These are phyloP conservation scores for Cardinalis cardinalis DNA, from an alignment of 2,113 vertebrate genomes.

Conservation along the genomic window DNA sequence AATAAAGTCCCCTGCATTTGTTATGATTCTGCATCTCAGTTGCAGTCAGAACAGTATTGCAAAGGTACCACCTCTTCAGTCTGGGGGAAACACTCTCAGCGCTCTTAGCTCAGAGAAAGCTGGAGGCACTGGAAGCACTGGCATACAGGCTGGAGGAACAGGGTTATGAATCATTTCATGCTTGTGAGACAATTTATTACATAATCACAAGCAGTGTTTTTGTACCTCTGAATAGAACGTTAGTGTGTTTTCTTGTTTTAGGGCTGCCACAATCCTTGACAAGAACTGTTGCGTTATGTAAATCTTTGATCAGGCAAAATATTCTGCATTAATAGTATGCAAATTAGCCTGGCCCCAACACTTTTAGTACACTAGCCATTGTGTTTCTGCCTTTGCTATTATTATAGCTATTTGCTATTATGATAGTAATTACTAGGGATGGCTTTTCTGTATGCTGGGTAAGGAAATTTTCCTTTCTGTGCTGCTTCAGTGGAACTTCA, in stretches of 20 bases:
- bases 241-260: not conserved
- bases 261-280: not conserved
- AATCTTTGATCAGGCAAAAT: not conserved
- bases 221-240: not conserved
- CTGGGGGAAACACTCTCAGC: not conserved
- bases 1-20: not conserved
- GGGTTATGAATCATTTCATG: not conserved
- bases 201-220: not conserved
- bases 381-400: not conserved
- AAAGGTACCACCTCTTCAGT: not conserved
- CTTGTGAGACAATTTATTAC: not conserved
- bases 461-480: not conserved
- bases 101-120: not conserved
- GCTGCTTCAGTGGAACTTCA: not conserved
- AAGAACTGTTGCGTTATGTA: not conserved
- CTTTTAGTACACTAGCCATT: not conserved
- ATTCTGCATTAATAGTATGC: not conserved
- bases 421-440: not conserved
- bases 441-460: not conserved
- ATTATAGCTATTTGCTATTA: not conserved
- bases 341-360: not conserved
- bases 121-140: not conserved
- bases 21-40: not conserved
- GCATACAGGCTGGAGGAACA: not conserved
- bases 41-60: not conserved